Base-by-base conservation (phyloP, 2,888 invertebrate genomes). In the Papilio protenor region DNA sequence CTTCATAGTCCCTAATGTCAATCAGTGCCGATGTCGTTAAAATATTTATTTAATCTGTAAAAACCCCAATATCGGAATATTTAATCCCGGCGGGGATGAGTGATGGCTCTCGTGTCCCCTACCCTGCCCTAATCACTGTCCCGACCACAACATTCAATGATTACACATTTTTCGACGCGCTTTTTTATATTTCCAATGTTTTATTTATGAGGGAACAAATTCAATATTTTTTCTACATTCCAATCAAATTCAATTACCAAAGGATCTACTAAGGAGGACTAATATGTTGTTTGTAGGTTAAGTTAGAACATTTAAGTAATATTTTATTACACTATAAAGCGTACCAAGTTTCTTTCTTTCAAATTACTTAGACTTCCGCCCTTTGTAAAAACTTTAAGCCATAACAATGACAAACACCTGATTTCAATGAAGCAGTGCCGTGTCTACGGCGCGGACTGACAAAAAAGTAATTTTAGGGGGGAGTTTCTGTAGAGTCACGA, bases 401-500 rank as follows among this genome's bases (percentile, higher is more conserved):
- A 27, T 27, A 12, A 66, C 64, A 45, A 21, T 45, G 21, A 69
- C 66, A 61, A 23, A 74, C 74, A 49, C 49, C 75, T 52, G 64
- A 64, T 14, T 66, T 45, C 57, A 57, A 59, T 59, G 70, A 55
- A 47, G 27, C 1, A 45, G 18, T 33, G 40, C 45, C 57, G 14
- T 21, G n/a, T 45, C 33, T 10, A 12, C 23, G 55, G 14, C 40
- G 33, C 59, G 14, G 21, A 57, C 40, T 21, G 66, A 49, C 55
- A 61, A 55, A 64, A 75, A 77, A 77, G 74, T 64, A 74, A 77
- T 73, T 47, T 45, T 23, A 23, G 23, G 23, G 14, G 14, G 45
- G 49, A 23, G 66, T 75, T 74, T 76, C 52, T 57, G 73, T 75
- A 73, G 23, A 80, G 76, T 77, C 74, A 73, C 73, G 79, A 64